Evolutionary conservation across 1,140 invertebrate genomes (phyloP), one percentile per base, ranked within the genome.

Genomic region (Micrasema longulum): DNA sequence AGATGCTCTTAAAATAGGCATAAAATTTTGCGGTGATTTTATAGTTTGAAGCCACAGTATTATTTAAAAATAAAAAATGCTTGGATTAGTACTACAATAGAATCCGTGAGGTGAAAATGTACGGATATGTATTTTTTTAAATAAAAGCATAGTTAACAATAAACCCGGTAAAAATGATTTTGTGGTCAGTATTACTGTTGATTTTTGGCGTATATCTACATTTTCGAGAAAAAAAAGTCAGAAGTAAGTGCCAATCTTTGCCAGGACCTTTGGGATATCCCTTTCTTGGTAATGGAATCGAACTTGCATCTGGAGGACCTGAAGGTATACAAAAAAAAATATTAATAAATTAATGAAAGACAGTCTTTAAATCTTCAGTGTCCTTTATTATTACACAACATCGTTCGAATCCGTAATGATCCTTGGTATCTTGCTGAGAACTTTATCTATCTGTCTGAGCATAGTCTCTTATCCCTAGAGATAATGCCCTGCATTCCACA

Each of bases 141-240:
- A n/a, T n/a, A n/a, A n/a, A n/a, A n/a, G n/a, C n/a, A n/a, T n/a
- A n/a, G n/a, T n/a, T n/a, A n/a, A n/a, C n/a, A n/a, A n/a, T n/a
- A n/a, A n/a, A n/a, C n/a, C n/a, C n/a, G n/a, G n/a, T n/a, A n/a
- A 57, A 57, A 26, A 57, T 57, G 53, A 48, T 22, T 65, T 65
- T 45, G 47, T 65, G 18, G 43, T 10, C 26, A 31, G 23, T 20
- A 26, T 41, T 65, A 23, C 26, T 65, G 9, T 48, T n/a, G 2
- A 9, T 48, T 3, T 2, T 16, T 7, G 12, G 14, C 2, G 20
- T 1, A 16, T 65, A 31, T n/a, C 31, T 47, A 22, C 48, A 18
- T 16, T 22, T 48, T n/a, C 4, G 22, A 5, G 11, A 65, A 10
- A 65, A 65, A 65, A 65, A 48, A 23, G 16, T 31, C 9, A 45